Evolutionary conservation across 2,888 invertebrate species (phyloP).

Genomic region (Tupiocoris notatus): DNA sequence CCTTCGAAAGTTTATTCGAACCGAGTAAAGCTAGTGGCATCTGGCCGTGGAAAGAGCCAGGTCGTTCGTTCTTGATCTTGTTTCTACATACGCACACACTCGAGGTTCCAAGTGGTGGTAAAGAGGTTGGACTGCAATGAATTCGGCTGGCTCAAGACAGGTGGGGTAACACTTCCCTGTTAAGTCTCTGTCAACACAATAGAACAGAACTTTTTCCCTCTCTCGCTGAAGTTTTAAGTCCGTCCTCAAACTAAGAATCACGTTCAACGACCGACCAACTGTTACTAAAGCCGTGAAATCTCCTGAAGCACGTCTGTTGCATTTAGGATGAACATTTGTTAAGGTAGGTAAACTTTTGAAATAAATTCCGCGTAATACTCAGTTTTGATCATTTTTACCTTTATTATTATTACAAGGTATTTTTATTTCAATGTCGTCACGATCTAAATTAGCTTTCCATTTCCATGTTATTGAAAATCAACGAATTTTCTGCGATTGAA

Average conservation of each 20-base stretch:
- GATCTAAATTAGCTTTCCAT: too few species aligned
- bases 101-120: neutral
- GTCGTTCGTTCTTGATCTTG: neutral
- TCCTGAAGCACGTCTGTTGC: neutral
- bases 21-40: neutral
- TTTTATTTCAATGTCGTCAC: too few species aligned
- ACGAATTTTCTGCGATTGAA: too few species aligned
- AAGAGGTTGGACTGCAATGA: neutral
- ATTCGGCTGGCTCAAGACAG: neutral
- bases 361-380: too few species aligned
- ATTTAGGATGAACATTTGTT: neutral
- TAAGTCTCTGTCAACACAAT: neutral
- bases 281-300: neutral
- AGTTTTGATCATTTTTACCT: too few species aligned
- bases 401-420: too few species aligned
- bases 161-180: neutral
- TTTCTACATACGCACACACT: neutral
- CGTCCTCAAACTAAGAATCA: neutral
- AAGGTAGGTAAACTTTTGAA: too few species aligned
- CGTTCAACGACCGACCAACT: neutral
- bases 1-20: neutral
- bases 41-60: neutral
- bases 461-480: too few species aligned
- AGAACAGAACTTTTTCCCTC: neutral
- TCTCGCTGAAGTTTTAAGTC: neutral